Percentiles rank a stretch among this genome's conserved stretches.
Conservation (phyloP, 2,113 vertebrate species). For the Pantherophis guttatus region DNA sequence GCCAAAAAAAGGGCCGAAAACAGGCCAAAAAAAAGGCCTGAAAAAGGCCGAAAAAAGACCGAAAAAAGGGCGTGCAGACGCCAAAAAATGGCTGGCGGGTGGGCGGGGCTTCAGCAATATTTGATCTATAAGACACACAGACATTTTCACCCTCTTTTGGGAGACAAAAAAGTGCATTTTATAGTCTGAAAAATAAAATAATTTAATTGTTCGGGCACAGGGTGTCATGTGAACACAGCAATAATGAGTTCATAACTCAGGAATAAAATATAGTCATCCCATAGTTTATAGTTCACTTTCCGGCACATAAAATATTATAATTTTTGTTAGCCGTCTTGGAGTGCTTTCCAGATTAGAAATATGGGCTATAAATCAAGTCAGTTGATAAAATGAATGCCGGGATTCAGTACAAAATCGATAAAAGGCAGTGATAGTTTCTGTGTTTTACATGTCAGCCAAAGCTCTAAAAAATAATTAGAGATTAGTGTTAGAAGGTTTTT, state of each 20-base stretch:
- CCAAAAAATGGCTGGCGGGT: no score
- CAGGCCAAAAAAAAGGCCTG: no score
- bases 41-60: no score
- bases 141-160: no score
- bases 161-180: no score
- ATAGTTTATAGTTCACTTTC: background rate
- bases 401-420: background rate
- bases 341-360: background rate
- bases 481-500: background rate
- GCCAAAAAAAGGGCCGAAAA: no score
- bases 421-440: background rate
- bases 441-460: background rate
- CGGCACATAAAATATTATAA: background rate
- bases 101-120: no score
- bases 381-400: background rate
- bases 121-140: no score
- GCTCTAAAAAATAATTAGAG: background rate
- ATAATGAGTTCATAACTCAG: background rate
- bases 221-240: background rate
- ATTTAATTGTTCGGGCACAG: no score
- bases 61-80: no score
- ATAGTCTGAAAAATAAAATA: no score
- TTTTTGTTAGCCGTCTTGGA: background rate
- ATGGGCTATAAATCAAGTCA: background rate
- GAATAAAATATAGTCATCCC: background rate